Conservation (phyloP, 2,888 invertebrate genomes). For the Steinernema scapterisci region DNA sequence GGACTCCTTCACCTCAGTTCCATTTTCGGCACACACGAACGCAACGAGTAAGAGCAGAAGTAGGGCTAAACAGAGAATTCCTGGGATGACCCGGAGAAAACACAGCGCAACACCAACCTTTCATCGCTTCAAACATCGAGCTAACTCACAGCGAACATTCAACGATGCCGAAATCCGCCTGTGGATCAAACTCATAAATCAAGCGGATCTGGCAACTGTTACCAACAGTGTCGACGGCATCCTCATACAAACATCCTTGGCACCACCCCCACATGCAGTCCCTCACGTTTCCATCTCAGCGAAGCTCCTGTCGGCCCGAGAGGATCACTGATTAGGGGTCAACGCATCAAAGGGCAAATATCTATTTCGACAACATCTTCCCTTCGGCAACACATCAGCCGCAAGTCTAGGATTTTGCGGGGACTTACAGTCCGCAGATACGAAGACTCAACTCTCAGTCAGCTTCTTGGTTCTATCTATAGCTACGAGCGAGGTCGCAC, state of each 20-base stretch:
- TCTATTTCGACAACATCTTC: too few species aligned
- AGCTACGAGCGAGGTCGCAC: too few species aligned
- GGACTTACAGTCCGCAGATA: too few species aligned
- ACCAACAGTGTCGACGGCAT: neutral
- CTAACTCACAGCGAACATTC: slow-evolving; percentile 21
- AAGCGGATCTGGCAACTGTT: neutral
- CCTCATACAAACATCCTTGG: slow-evolving; percentile 23
- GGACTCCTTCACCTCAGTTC: slow-evolving; percentile 40
- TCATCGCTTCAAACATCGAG: slow-evolving; percentile 10
- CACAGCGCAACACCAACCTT: slow-evolving; percentile 17
- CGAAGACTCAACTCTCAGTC: too few species aligned
- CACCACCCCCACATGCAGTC: slow-evolving; percentile 21
- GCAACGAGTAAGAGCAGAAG: neutral
- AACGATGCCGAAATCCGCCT: slow-evolving; percentile 18
- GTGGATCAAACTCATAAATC: slow-evolving; percentile 23
- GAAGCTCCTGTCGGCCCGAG: too few species aligned
- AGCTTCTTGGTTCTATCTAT: too few species aligned
- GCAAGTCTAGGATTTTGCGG: too few species aligned
- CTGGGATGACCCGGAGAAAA: neutral
- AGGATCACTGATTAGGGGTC: too few species aligned
- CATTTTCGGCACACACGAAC: slow-evolving; percentile 1
- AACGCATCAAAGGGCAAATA: too few species aligned
- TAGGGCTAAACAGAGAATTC: neutral
- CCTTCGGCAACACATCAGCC: too few species aligned
- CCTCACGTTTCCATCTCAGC: neutral